phyloP scores from a whole-genome alignment of 2,888 invertebrate species.

The Athetis lepigone region DNA sequence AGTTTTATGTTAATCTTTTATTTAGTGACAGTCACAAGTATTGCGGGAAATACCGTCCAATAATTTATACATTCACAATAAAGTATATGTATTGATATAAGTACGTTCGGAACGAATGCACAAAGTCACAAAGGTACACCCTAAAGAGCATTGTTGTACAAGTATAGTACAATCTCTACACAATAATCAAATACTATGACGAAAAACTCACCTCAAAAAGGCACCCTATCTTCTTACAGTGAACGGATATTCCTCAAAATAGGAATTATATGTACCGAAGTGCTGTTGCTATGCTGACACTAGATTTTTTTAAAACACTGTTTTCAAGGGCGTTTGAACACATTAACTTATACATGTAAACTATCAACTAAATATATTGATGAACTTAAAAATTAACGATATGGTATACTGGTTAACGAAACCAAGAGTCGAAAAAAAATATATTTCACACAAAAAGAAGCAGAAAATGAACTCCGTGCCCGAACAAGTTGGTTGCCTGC shows the following conservation, averaged over 20 bases:
- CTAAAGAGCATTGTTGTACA: constrained; percentile 14
- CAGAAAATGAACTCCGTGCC: constrained; percentile 74
- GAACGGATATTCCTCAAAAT: constrained; percentile 75
- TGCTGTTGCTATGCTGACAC: constrained; percentile 89
- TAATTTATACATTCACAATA: constrained; percentile 52
- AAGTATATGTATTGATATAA: constrained; percentile 54
- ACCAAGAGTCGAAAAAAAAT: constrained; percentile 67
- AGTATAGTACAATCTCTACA: constrained; percentile 1
- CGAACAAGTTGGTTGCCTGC: constrained; percentile 60
- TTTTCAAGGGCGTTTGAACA: constrained; percentile 87
- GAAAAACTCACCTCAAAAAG: constrained; percentile 80
- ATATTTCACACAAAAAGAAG: constrained; percentile 71
- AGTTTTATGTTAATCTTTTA: constrained; percentile 6
- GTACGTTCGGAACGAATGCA: constrained; percentile 58
- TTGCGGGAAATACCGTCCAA: constrained; percentile 29
- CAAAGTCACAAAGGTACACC: constrained; percentile 67
- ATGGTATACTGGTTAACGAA: constrained; percentile 62
- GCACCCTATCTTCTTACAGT: constrained; percentile 74
- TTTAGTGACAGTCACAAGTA: constrained; percentile 9
- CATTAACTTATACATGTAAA: constrained; percentile 68
- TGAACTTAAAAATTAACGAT: constrained; percentile 59
- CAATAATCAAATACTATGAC: constrained; percentile 24
- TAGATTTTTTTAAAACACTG: constrained; percentile 83
- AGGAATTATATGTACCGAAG: constrained; percentile 78
- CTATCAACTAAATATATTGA: constrained; percentile 55